These are phyloP conservation scores for Scelioninae gen. 2 DNA, from an alignment of 2,888 invertebrate genomes.

Conservation along the genomic window DNA sequence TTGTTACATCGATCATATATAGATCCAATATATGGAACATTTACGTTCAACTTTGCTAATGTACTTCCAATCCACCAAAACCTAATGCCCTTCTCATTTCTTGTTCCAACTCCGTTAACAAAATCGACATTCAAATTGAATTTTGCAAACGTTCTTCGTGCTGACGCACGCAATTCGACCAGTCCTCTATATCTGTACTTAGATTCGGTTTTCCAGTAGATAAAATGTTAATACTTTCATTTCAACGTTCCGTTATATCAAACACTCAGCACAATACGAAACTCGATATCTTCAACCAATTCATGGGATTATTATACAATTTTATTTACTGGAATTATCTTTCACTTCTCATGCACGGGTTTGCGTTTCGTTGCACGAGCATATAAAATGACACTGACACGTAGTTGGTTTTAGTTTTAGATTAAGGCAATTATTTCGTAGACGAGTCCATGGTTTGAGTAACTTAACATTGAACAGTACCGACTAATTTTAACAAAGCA, in stretches of 20 bases:
- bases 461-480: neutral
- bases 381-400: slow-evolving; percentile 17
- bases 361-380: slow-evolving; percentile 53
- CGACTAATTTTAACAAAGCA: slow-evolving; percentile 14
- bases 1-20: too few relatives aligned
- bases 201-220: slow-evolving; percentile 37
- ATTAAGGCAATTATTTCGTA: slow-evolving; percentile 4
- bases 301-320: slow-evolving; percentile 8
- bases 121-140: neutral
- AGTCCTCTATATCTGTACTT: slow-evolving; percentile 37
- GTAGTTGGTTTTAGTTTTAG: slow-evolving; percentile 19
- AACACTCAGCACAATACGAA: neutral
- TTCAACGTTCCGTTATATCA: neutral
- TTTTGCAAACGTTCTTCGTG: slow-evolving; percentile 9
- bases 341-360: slow-evolving; percentile 48
- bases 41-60: too few relatives aligned
- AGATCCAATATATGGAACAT: too few relatives aligned
- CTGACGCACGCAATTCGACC: slow-evolving; percentile 7
- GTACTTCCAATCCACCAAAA: too few relatives aligned
- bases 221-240: slow-evolving; percentile 26
- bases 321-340: slow-evolving; percentile 37
- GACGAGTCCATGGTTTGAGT: slow-evolving; percentile 2
- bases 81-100: too few relatives aligned
- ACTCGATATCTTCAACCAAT: neutral
- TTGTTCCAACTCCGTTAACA: too few relatives aligned